These are phyloP conservation scores for Sebastes umbrosus DNA, from an alignment of 2,797 vertebrate species.

Conservation along the genomic window DNA sequence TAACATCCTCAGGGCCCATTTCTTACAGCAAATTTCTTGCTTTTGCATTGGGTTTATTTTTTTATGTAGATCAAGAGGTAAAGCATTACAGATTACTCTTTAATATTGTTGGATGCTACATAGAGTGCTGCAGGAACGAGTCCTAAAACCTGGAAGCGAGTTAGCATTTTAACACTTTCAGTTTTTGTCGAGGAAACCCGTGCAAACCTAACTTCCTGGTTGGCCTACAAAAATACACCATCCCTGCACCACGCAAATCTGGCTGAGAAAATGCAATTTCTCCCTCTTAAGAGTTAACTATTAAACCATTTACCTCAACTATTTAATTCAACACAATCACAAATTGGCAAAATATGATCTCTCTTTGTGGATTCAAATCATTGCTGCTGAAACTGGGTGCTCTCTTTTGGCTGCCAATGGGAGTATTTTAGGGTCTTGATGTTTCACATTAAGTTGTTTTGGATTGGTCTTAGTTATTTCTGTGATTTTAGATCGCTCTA, in stretches of 20 bases:
- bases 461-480: background rate
- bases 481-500: background rate
- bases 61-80: background rate
- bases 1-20: background rate
- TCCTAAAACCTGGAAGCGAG: no score
- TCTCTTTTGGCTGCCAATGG: background rate
- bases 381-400: background rate
- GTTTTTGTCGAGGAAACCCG: no score
- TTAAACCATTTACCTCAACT: background rate
- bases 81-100: background rate
- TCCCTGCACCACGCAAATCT: fast-evolving
- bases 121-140: no score
- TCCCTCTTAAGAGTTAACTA: background rate
- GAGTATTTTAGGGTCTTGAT: background rate
- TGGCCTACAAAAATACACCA: no score
- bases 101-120: background rate
- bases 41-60: background rate
- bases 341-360: no score
- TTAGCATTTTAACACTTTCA: no score
- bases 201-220: fast-evolving
- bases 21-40: background rate
- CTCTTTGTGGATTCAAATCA: background rate
- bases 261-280: background rate
- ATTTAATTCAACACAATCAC: no score
- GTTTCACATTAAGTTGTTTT: background rate